These are phyloP conservation scores for Brachypalpus laphriformis DNA, from an alignment of 2,888 invertebrate genomes.

Conservation along the genomic window DNA sequence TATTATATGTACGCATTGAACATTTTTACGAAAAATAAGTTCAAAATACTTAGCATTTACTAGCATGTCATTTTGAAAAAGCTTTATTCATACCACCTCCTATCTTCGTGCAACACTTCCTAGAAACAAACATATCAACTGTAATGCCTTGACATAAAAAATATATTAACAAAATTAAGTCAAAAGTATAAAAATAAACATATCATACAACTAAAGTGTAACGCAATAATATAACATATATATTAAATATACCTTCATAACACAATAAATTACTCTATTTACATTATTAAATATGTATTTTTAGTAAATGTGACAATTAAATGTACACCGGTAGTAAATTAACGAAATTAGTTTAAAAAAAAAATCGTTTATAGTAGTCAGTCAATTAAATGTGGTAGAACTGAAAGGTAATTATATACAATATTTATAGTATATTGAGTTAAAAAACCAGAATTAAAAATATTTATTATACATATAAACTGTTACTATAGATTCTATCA, in stretches of 20 bases:
- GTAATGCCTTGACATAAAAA: conserved; percentile 60
- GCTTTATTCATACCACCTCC: not conserved
- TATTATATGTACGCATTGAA: no score
- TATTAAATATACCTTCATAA: conserved; percentile 19
- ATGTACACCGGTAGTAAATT: conserved; percentile 56
- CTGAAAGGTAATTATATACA: conserved; percentile 54
- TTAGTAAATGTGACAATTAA: conserved; percentile 50
- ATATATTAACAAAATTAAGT: conserved; percentile 6
- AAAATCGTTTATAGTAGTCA: conserved; percentile 60
- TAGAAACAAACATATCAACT: conserved; percentile 61
- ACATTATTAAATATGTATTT: conserved; percentile 24
- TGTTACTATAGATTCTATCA: conserved; percentile 49
- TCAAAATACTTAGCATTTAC: not conserved
- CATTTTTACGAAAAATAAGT: no score
- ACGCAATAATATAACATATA: conserved; percentile 41
- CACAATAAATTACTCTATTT: conserved; percentile 32
- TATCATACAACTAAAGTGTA: conserved; percentile 59
- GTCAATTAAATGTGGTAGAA: conserved; percentile 75
- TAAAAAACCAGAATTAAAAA: not conserved
- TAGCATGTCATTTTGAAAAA: not conserved
- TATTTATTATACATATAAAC: conserved; percentile 21
- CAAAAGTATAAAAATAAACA: conserved; percentile 27
- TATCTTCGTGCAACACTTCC: conserved; percentile 36
- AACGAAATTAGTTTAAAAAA: conserved; percentile 30
- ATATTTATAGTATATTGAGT: conserved; percentile 19